Conservation (phyloP, 2,888 invertebrate species). For the Eupithecia subumbrata region DNA sequence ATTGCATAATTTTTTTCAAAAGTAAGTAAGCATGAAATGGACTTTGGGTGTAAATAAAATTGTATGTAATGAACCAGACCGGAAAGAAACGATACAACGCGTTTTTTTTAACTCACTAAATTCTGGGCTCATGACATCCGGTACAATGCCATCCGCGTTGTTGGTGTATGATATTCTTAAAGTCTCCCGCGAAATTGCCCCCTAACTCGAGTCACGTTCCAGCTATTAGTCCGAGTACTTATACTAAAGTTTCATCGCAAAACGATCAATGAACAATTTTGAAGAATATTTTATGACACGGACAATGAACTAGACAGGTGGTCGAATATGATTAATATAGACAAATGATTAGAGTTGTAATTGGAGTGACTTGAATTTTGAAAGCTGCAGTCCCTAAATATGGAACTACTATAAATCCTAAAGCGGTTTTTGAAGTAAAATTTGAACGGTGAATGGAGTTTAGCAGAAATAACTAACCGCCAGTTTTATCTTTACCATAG, state of each 20-base stretch:
- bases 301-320: constrained; percentile 52
- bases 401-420: not conserved
- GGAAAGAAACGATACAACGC: not conserved
- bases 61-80: too few relatives aligned
- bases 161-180: constrained; percentile 78
- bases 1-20: not conserved
- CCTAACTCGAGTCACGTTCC: constrained; percentile 76
- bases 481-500: not conserved
- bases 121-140: not conserved
- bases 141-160: constrained; percentile 66
- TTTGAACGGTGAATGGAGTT: not conserved
- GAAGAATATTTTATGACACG: constrained; percentile 70
- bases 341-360: constrained; percentile 22
- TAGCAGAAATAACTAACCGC: not conserved
- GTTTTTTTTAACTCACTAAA: not conserved
- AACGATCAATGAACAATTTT: constrained; percentile 74
- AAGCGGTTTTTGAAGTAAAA: not conserved
- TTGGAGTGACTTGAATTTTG: constrained; percentile 20
- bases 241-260: constrained; percentile 77
- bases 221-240: constrained; percentile 79
- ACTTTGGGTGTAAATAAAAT: too few relatives aligned
- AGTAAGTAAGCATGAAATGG: too few relatives aligned
- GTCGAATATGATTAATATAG: constrained; percentile 42
- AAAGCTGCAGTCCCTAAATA: not conserved
- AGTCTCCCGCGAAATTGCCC: constrained; percentile 70